These are phyloP conservation scores for Watsonalla cultraria DNA, from an alignment of 2,888 invertebrate species.

Conservation along the genomic window DNA sequence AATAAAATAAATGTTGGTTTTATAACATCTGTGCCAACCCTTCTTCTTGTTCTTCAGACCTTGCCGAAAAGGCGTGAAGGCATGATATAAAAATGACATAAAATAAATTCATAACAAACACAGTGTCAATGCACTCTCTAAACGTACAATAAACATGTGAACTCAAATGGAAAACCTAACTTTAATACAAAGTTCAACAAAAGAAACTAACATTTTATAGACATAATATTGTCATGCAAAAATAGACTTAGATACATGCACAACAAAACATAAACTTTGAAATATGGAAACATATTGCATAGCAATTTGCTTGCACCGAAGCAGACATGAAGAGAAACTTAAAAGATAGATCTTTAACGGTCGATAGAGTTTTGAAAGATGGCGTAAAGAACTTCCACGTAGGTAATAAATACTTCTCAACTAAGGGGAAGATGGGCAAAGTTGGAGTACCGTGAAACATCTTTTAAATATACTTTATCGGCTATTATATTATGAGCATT, in stretches of 20 bases:
- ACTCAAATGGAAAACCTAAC: not conserved
- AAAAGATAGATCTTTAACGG: constrained; percentile 55
- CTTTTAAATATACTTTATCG: constrained; percentile 10
- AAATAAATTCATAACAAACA: too few species aligned
- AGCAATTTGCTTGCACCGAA: constrained; percentile 21
- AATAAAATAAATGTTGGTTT: too few species aligned
- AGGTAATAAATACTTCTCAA: constrained; percentile 44
- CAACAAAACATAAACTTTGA: not conserved
- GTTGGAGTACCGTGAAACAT: constrained; percentile 18
- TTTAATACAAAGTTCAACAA: constrained; percentile 5
- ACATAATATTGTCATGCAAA: constrained; percentile 2
- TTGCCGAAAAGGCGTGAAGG: too few species aligned
- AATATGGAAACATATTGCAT: constrained; percentile 14
- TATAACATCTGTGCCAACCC: too few species aligned
- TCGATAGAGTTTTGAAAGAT: constrained; percentile 57
- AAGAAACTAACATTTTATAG: not conserved
- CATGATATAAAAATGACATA: too few species aligned
- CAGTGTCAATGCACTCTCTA: too few species aligned
- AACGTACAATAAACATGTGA: too few species aligned
- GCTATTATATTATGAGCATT: not conserved
- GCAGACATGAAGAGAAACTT: constrained; percentile 29
- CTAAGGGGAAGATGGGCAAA: constrained; percentile 31
- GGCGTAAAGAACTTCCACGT: constrained; percentile 35
- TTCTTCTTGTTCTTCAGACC: too few species aligned
- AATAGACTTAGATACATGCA: constrained; percentile 16